phyloP scores from a whole-genome alignment of 2,888 invertebrate species.

The Aquatica leii region DNA sequence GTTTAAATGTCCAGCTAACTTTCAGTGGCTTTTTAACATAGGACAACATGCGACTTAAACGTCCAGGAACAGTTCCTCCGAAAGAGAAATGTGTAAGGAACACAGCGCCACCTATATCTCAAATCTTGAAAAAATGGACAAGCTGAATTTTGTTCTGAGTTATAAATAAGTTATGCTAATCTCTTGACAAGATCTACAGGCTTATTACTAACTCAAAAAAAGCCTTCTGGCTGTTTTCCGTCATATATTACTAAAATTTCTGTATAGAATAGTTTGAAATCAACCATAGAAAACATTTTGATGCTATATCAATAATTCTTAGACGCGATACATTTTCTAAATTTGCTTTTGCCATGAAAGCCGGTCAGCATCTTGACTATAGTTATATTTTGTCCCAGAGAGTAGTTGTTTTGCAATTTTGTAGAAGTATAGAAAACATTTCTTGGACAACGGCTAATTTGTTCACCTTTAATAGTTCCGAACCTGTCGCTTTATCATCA shows the following conservation, averaged over 20 bases:
- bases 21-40: no score
- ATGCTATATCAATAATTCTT: not conserved
- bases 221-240: not conserved
- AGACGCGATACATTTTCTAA: no score
- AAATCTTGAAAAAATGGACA: no score
- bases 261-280: not conserved
- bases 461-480: not conserved
- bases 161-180: not conserved
- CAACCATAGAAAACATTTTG: not conserved
- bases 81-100: no score
- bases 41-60: no score
- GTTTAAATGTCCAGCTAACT: no score
- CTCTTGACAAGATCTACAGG: no score
- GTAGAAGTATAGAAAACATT: not conserved
- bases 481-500: not conserved
- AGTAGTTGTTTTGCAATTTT: not conserved
- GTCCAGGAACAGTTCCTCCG: no score
- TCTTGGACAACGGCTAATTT: not conserved
- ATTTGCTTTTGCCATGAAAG: not conserved
- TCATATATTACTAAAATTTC: no score
- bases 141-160: not conserved
- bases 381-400: constrained; percentile 2
- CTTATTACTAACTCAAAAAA: not conserved
- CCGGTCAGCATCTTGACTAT: not conserved
- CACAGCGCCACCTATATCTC: no score